Conservation (phyloP, 2,888 invertebrate genomes). For the Spisula subtruncata region DNA sequence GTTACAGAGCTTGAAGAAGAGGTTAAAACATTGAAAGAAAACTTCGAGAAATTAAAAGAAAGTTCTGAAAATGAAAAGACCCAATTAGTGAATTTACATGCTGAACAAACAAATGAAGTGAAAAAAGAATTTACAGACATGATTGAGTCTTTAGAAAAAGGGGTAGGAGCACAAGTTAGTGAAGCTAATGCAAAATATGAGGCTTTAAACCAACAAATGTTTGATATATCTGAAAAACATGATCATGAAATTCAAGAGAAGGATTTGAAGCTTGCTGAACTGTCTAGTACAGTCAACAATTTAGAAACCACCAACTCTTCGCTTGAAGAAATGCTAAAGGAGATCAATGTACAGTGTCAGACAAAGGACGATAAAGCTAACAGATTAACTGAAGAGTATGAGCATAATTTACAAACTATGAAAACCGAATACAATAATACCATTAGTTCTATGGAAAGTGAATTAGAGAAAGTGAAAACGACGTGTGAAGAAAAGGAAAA, state of each 20-base stretch:
- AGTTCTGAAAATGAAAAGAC: constrained; percentile 50
- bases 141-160: constrained; percentile 30
- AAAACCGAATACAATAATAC: constrained; percentile 72
- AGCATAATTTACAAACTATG: constrained; percentile 60
- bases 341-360: constrained; percentile 75
- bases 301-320: constrained; percentile 73
- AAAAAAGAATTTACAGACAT: constrained; percentile 39
- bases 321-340: constrained; percentile 81
- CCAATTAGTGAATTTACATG: constrained; percentile 20
- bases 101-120: constrained; percentile 22
- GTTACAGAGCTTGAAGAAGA: constrained; percentile 48
- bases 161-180: constrained; percentile 1
- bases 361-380: constrained; percentile 76
- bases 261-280: constrained; percentile 65
- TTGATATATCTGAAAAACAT: constrained; percentile 73
- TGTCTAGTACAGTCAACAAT: constrained; percentile 62
- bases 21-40: constrained; percentile 38
- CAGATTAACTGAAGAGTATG: constrained; percentile 68
- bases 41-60: constrained; percentile 8
- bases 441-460: constrained; percentile 61
- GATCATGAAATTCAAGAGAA: constrained; percentile 77
- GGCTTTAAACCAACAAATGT: constrained; percentile 66
- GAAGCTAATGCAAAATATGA: constrained; percentile 51
- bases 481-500: constrained; percentile 63
- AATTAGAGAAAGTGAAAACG: constrained; percentile 64